Evolutionary conservation across 2,888 invertebrate genomes (phyloP).

Genomic region (Blomia tropicalis): DNA sequence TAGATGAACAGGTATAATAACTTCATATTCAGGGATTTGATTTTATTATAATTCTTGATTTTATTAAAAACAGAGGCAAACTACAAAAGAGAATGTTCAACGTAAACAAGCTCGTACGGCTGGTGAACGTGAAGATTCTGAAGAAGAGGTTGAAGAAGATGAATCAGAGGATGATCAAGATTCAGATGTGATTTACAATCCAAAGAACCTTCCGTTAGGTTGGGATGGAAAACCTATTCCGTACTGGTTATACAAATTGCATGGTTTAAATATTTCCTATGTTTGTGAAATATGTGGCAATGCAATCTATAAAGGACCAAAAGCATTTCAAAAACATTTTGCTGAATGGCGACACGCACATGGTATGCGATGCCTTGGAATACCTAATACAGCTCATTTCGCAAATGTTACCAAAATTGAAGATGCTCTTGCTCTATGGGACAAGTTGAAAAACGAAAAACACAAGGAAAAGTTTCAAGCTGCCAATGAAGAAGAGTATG

Average conservation of each 20-base stretch:
- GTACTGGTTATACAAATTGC: constrained; percentile 96
- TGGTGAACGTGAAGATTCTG: constrained; percentile 78
- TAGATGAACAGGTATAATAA: constrained; percentile 42
- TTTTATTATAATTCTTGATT: neutral
- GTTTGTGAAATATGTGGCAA: constrained; percentile 99
- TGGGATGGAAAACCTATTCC: constrained; percentile 88
- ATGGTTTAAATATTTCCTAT: constrained; percentile 95
- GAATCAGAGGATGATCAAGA: constrained; percentile 63
- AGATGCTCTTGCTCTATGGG: constrained; percentile 92
- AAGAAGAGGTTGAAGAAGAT: constrained; percentile 51
- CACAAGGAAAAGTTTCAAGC: constrained; percentile 90
- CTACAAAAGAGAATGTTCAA: constrained; percentile 95
- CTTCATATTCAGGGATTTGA: neutral
- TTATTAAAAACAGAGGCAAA: constrained; percentile 50
- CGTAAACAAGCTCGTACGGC: constrained; percentile 90
- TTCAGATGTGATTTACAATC: constrained; percentile 95
- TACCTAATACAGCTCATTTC: constrained; percentile 99
- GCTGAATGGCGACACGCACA: constrained; percentile 61
- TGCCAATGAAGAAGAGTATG: constrained; percentile 79
- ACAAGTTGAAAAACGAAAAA: constrained; percentile 86
- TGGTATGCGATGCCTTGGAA: constrained; percentile 95
- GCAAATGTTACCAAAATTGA: constrained; percentile 98
- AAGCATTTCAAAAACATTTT: constrained; percentile 97
- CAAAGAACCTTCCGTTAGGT: constrained; percentile 93
- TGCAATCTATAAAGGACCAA: constrained; percentile 94